phyloP scores from a whole-genome alignment of 2,797 vertebrate species.

The Aotus griseimembra region DNA sequence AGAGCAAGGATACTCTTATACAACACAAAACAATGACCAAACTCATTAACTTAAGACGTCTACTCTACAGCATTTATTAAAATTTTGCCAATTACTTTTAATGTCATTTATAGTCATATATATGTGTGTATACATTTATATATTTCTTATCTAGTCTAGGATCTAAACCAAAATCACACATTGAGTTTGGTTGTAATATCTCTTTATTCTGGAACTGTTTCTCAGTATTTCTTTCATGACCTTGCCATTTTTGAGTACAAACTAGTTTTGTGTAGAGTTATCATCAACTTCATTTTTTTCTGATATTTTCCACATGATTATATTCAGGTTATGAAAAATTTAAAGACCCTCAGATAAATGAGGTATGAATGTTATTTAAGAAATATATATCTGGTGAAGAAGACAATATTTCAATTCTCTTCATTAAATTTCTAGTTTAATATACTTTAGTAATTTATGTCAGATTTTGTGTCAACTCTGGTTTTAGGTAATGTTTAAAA shows the following conservation, averaged over 20 bases:
- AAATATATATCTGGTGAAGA: not conserved
- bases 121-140: not conserved
- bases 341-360: not conserved
- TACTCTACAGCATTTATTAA: not conserved
- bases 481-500: not conserved
- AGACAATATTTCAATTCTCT: not conserved
- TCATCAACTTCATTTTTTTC: not conserved
- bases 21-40: not conserved
- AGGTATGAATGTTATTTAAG: not conserved
- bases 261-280: not conserved
- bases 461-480: not conserved
- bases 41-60: not conserved
- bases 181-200: not conserved
- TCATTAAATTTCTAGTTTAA: not conserved
- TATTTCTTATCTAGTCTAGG: not conserved
- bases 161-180: not conserved
- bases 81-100: not conserved
- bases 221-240: not conserved
- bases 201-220: not conserved
- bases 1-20: not conserved
- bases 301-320: not conserved
- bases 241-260: not conserved
- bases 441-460: not conserved
- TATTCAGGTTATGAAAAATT: not conserved
- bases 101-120: not conserved